A percentile compares a stretch with the other conserved stretches of the same genome.
Conservation (phyloP, 2,888 invertebrate species). For the Diaperis boleti region DNA sequence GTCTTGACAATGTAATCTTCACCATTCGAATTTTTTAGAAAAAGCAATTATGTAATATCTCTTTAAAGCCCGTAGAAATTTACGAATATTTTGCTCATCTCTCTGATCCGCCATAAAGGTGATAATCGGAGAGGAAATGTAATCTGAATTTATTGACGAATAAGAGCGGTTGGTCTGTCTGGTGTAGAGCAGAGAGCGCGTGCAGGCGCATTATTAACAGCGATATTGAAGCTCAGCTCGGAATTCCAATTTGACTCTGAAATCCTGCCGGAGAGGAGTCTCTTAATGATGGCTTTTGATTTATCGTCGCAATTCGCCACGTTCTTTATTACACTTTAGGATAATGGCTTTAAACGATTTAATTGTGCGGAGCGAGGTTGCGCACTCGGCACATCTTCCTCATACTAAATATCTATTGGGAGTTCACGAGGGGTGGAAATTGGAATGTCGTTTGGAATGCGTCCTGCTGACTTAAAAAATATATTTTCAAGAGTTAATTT, state of each 20-base stretch:
- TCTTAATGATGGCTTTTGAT: conserved; percentile 66
- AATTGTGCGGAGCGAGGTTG: conserved; percentile 47
- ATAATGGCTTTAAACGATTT: conserved; percentile 52
- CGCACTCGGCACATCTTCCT: conserved; percentile 15
- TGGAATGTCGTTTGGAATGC: no score
- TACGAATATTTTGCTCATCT: conserved; percentile 7
- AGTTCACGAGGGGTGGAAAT: no score
- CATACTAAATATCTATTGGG: neutral
- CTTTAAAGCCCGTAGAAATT: neutral
- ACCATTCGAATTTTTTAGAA: no score
- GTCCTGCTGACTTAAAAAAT: no score
- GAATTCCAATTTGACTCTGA: conserved; percentile 66
- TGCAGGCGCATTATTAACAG: conserved; percentile 62
- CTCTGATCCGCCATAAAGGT: conserved; percentile 4
- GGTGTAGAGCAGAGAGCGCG: no score
- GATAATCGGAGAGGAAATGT: conserved; percentile 34
- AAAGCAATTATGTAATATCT: no score
- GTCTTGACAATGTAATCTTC: no score
- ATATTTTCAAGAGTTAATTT: no score
- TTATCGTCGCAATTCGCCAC: conserved; percentile 63
- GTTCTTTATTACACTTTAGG: conserved; percentile 61
- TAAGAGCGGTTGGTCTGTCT: conserved; percentile 33
- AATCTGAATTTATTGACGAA: conserved; percentile 41
- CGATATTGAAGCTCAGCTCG: conserved; percentile 62
- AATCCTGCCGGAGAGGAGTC: conserved; percentile 62